Percentiles rank a stretch among this genome's conserved stretches.
phyloP scores from a whole-genome alignment of 1,140 invertebrate genomes.

The Chlorops oryzae region DNA sequence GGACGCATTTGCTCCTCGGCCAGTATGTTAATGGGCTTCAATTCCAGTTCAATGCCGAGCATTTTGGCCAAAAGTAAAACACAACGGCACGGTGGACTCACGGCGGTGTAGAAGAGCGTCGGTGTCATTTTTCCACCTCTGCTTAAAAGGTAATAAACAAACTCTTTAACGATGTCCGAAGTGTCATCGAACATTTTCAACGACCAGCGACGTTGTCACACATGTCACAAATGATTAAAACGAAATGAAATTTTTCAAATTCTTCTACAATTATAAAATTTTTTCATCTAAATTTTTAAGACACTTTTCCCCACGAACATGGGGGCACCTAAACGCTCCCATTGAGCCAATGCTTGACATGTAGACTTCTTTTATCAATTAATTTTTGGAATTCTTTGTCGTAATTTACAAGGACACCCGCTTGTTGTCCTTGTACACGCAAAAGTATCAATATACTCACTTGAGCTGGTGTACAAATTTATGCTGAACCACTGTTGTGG shows the following conservation, averaged over 20 bases:
- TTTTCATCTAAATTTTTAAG: no score
- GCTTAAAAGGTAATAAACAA: conserved; percentile 44
- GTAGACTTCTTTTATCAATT: no score
- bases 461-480: conserved; percentile 42
- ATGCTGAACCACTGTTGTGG: conserved; percentile 45
- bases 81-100: conserved; percentile 53
- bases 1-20: conserved; percentile 52
- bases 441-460: conserved; percentile 27
- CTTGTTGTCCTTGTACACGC: no score
- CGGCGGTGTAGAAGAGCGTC: conserved; percentile 55
- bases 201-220: no score
- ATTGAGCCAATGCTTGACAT: no score
- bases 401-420: no score
- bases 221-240: no score
- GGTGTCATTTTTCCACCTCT: conserved; percentile 51
- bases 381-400: no score
- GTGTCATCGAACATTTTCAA: conserved; percentile 14
- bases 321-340: no score
- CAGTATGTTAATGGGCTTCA: conserved; percentile 51
- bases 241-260: no score
- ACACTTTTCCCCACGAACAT: no score
- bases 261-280: no score
- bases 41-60: conserved; percentile 51
- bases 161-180: conserved; percentile 42
- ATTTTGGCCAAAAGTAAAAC: conserved; percentile 53